Base-by-base conservation (phyloP, 2,888 invertebrate species). In the Leptarthrus brevirostris region DNA sequence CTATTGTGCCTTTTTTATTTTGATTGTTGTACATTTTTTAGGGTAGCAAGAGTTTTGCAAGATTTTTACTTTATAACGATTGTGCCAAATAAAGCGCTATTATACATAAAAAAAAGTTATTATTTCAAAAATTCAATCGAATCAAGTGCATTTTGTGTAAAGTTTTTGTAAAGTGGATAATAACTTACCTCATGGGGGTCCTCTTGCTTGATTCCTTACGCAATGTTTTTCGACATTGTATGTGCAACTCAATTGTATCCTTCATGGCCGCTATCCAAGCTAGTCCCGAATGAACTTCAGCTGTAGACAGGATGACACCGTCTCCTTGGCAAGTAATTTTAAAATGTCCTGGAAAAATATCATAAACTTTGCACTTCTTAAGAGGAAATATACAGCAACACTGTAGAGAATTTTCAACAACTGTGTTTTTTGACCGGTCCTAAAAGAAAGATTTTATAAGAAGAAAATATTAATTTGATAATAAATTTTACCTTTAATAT, bases 361-460 rank as follows among this genome's bases (percentile, higher is more conserved):
- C 87, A 44, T 87, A 86, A 1, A 92, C 87, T 76, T 86, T 87
- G 81, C 92, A 92, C 81, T 92, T 92, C 74, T 89, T 89, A 5
- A 93, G 83, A 0, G 93, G 92, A 73, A 92, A 86, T 52, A 92
- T 88, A 80, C 90, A 89, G 75, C 89, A 88, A 77, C 91, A 90
- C 78, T 88, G 88, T 4, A 92, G 80, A 0, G 89, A 89, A 79
- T 88, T 89, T 10, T 89, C 86, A 30, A 88, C 87, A 2, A 87
- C 85, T 0, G 88, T 86, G 64, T 88, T 86, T 2, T 86, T 82
- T 14, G 80, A 24, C 0, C 84, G 82, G 30, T 85, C 85, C 78
- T 78, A 18, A n/a, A 71, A 71, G 34, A 14, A 14, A 47, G 47
- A n/a, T n/a, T 30, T 30, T 30, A 30, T 30, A 30, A 8, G 30